Conservation (phyloP, 1,140 invertebrate species). For the Ceratosolen solmsi region DNA sequence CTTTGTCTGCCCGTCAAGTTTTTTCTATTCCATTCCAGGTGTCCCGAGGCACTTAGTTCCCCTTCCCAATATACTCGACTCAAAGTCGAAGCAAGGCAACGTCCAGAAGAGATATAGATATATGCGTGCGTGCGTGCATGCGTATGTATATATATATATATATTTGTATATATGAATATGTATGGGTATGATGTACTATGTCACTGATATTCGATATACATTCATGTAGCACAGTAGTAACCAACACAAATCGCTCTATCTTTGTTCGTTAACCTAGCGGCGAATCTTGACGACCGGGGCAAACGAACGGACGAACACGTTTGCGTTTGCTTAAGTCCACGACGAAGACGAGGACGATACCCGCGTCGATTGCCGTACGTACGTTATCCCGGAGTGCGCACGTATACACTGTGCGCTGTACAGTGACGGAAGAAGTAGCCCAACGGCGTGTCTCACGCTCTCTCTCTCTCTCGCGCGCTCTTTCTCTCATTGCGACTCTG, state of each 20-base stretch:
- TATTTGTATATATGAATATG: no score
- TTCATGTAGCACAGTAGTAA: not conserved
- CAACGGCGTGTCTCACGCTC: not conserved
- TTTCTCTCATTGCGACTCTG: constrained; percentile 15
- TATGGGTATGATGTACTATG: no score
- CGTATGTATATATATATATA: no score
- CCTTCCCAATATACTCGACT: not conserved
- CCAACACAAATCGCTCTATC: not conserved
- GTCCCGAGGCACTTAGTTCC: not conserved
- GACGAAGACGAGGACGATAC: not conserved
- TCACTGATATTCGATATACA: no score
- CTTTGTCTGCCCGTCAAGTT: not conserved
- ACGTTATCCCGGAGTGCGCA: constrained; percentile 30
- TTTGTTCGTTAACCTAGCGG: no score
- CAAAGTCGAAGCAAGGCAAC: no score
- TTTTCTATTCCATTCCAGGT: not conserved
- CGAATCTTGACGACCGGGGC: not conserved
- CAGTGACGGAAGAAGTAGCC: constrained; percentile 17
- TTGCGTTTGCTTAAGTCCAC: not conserved
- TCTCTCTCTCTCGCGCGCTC: constrained; percentile 45
- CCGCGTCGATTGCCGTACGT: not conserved
- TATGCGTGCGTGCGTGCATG: not conserved
- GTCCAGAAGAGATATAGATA: not conserved
- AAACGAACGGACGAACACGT: no score
- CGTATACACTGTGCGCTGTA: constrained; percentile 39